A percentile compares a stretch with the other conserved stretches of the same genome.
Conservation (phyloP, 2,888 invertebrate species). For the Acheta domesticus region DNA sequence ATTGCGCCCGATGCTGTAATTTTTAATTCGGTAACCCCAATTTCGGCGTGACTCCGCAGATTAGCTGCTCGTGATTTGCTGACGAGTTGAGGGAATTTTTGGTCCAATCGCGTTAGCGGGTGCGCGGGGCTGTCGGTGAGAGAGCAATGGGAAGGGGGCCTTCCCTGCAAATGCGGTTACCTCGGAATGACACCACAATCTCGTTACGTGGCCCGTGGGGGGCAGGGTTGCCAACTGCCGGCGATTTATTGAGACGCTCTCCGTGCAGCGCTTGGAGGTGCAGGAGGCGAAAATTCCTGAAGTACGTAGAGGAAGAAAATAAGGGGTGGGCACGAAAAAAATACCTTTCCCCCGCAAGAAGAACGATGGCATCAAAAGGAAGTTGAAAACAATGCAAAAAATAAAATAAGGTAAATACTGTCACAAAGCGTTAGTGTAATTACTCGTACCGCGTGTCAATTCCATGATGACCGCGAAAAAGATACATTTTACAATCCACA, state of each 20-base stretch:
- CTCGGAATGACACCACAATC: constrained; percentile 18
- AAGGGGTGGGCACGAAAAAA: no score
- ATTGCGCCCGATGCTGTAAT: constrained; percentile 3
- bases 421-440: no score
- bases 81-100: constrained; percentile 18
- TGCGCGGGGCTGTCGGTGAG: not conserved
- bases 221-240: not conserved
- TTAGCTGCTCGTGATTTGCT: constrained; percentile 3
- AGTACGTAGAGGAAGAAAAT: no score
- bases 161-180: not conserved
- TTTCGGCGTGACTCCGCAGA: not conserved
- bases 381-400: no score
- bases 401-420: no score
- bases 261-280: no score
- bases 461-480: no score
- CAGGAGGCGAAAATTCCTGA: no score
- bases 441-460: no score
- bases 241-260: not conserved
- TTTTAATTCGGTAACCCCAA: constrained; percentile 18
- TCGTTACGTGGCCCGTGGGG: not conserved
- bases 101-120: constrained; percentile 5
- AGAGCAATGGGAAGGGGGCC: not conserved
- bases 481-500: no score
- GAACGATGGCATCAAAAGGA: no score
- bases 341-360: no score